phyloP scores from a whole-genome alignment of 2,888 invertebrate species.

The Acleris emargana region DNA sequence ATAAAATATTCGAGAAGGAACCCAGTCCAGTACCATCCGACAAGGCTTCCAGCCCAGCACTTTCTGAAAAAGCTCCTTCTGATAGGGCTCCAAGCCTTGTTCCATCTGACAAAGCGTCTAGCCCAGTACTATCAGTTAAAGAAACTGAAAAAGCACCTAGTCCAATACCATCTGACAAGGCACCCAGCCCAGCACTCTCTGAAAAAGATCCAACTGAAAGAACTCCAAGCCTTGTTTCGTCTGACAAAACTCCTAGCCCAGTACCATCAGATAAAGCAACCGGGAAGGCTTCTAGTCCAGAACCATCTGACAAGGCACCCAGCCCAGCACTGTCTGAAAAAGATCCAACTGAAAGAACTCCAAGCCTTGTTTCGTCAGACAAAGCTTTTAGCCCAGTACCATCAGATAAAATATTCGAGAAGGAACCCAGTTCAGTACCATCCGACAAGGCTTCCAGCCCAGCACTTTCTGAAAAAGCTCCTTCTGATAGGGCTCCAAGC shows the following conservation, averaged over 20 bases:
- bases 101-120: background rate
- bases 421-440: too few species aligned
- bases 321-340: conserved; percentile 16
- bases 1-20: conserved; percentile 1
- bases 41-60: background rate
- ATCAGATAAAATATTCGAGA: too few species aligned
- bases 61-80: background rate
- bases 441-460: too few species aligned
- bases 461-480: too few species aligned
- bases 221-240: background rate
- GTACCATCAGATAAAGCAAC: too few species aligned
- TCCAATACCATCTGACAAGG: too few species aligned
- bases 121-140: conserved; percentile 2
- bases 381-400: conserved; percentile 23
- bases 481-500: too few species aligned
- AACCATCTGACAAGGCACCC: conserved; percentile 27
- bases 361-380: background rate
- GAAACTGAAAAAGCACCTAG: conserved; percentile 15
- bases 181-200: too few species aligned
- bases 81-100: background rate
- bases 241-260: conserved; percentile 1
- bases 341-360: background rate
- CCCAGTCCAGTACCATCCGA: background rate
- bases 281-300: conserved; percentile 7
- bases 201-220: background rate